Conservation (phyloP, 2,113 vertebrate species). For the Propithecus coquereli region DNA sequence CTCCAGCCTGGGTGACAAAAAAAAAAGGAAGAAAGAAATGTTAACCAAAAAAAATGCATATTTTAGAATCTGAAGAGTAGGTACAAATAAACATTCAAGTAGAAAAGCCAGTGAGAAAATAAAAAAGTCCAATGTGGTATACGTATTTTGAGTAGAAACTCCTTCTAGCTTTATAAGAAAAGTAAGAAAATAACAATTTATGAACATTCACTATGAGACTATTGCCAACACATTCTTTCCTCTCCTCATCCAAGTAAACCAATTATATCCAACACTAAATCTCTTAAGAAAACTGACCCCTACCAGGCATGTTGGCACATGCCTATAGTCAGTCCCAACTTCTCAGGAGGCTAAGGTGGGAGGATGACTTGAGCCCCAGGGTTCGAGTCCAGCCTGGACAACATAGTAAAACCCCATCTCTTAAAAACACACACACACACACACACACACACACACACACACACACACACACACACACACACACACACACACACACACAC, state of each 20-base stretch:
- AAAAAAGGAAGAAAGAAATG: not conserved
- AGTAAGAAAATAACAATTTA: not conserved
- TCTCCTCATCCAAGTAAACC: slow-evolving; percentile 31
- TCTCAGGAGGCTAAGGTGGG: not conserved
- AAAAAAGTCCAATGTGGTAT: not conserved
- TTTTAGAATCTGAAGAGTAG: not conserved
- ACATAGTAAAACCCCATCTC: not conserved
- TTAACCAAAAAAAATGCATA: not conserved
- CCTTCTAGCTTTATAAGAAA: slow-evolving; percentile 29
- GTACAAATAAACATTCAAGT: too few relatives aligned
- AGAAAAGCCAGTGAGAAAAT: too few relatives aligned
- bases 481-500: too few relatives aligned
- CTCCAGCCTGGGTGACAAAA: not conserved
- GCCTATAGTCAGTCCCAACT: not conserved
- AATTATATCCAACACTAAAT: slow-evolving; percentile 13
- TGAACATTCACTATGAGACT: not conserved
- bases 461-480: too few relatives aligned
- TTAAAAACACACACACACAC: not conserved
- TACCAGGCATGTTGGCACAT: not conserved
- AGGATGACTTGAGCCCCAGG: not conserved
- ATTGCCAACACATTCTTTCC: not conserved
- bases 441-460: too few relatives aligned
- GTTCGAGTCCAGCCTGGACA: not conserved
- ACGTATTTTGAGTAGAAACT: not conserved
- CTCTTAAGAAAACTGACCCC: not conserved